Evolutionary conservation across 2,888 invertebrate genomes (phyloP).

Genomic region (Lasioglossum morio): DNA sequence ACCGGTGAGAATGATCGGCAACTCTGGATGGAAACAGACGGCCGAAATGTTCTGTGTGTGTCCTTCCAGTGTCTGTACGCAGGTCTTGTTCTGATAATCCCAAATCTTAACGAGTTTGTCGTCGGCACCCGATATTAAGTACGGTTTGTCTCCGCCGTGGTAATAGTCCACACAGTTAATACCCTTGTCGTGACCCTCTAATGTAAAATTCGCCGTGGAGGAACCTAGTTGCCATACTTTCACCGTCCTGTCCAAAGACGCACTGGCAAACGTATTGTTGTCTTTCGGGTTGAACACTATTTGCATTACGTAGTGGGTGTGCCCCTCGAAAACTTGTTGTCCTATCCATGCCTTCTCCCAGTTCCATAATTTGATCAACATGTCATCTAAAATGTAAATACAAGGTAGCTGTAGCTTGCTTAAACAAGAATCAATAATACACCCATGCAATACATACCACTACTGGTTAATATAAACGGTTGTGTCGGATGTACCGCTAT

Average conservation of each 20-base stretch:
- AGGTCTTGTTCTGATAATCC: constrained; percentile 99
- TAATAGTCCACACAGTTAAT: constrained; percentile 99
- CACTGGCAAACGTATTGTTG: constrained; percentile 99
- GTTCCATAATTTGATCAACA: constrained; percentile 99
- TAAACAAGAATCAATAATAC: background rate
- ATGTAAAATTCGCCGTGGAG: constrained; percentile 98
- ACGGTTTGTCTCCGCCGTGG: constrained; percentile 99
- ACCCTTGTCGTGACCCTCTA: constrained; percentile 99
- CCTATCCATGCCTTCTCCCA: constrained; percentile 99
- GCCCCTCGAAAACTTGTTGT: constrained; percentile 99
- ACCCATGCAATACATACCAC: constrained; percentile 89
- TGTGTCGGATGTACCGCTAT: constrained; percentile 99
- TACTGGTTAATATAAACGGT: constrained; percentile 97
- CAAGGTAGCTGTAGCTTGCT: background rate
- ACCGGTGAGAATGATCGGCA: constrained; percentile 98
- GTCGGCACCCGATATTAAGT: constrained; percentile 99
- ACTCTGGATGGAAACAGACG: constrained; percentile 98
- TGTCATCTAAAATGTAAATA: constrained; percentile 90
- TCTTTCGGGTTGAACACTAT: constrained; percentile 99
- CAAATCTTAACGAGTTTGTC: constrained; percentile 99
- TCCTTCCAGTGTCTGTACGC: constrained; percentile 98
- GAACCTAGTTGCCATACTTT: constrained; percentile 99
- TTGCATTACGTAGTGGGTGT: constrained; percentile 99
- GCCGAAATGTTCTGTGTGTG: constrained; percentile 98
- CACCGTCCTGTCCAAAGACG: constrained; percentile 98